Evolutionary conservation across 2,797 vertebrate genomes (phyloP).

Genomic region (Tenualosa thibaudeaui): DNA sequence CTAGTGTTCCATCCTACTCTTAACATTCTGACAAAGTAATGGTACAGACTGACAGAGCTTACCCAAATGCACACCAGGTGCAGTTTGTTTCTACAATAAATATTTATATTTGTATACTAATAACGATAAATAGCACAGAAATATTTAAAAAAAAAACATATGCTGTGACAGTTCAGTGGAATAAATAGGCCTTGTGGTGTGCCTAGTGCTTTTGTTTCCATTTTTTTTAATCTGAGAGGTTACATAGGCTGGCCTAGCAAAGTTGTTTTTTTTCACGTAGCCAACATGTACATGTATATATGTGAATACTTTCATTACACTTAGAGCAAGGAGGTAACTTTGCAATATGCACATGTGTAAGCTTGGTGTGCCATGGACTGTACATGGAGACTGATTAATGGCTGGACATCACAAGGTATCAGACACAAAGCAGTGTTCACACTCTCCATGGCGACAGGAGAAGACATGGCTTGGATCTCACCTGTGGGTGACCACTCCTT

Average conservation of each 20-base stretch:
- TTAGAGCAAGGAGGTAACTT: background rate
- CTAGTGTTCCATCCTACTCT: background rate
- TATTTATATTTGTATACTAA: background rate
- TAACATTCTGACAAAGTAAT: background rate
- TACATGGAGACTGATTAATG: background rate
- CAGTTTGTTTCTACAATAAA: background rate
- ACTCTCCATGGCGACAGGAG: background rate
- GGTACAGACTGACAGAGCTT: background rate
- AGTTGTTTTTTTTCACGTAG: background rate
- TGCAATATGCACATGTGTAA: background rate
- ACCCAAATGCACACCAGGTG: slow-evolving; percentile 1
- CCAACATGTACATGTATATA: background rate
- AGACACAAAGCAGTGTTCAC: background rate
- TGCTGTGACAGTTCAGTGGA: background rate
- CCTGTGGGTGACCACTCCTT: slow-evolving; percentile 63
- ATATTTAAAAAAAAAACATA: background rate
- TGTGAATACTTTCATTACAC: too few relatives aligned
- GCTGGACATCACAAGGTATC: background rate
- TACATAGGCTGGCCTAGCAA: too few relatives aligned
- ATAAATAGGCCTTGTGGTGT: too few relatives aligned
- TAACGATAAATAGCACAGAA: background rate
- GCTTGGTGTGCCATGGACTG: background rate
- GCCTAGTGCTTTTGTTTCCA: background rate
- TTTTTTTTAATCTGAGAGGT: background rate
- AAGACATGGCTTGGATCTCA: slow-evolving; percentile 47